Base-by-base conservation (phyloP, 2,797 vertebrate species). In the Lerista edwardsae region DNA sequence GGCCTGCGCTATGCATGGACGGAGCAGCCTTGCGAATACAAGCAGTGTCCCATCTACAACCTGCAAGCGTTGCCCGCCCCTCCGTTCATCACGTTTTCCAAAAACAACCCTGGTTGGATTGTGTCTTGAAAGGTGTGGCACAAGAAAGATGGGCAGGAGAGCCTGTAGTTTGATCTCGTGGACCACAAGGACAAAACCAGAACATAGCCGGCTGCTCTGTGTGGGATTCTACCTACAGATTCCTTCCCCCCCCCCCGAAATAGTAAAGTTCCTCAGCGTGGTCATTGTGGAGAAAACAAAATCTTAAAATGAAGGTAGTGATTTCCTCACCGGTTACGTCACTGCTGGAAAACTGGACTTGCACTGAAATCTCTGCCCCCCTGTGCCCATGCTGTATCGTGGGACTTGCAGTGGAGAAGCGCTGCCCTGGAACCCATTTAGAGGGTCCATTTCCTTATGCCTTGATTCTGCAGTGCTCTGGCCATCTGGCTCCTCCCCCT, bases 1-100 rank as follows among this genome's bases (percentile, higher is more conserved):
- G 97, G 93, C 51, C 69, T 99, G 69, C 97, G 97, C 44, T 99
- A 98, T 0, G 97, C 97, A 11, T 99, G 98, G 98, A 94, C 41
- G 0, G 96, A 98, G 34, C 98, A 97, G 97, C 98, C 98, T 11
- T 99, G 98, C 74, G 90, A 95, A 15, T 98, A 98, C 73, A 97
- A 97, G 93, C 93, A 93, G 51, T 99, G 98, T 65, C 95, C 96
- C 0, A 62, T 99, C 59, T 99, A 99, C 92, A 96, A 97, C 68
- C 10, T 55, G 73, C 21, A 21, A 74, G 3, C 87, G 39, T 93
- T 98, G 84, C 98, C 98, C 0, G 98, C 97, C 0, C 97, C 98
- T 23, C 95, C 97, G 0, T 98, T 98, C 82, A 68, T 94, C 21
- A 7, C 91, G n/a, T 82, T 69, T 86, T 69, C 79, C 67, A 1